These are phyloP conservation scores for Lumbricus terrestris DNA, from an alignment of 2,888 invertebrate species.

Conservation along the genomic window DNA sequence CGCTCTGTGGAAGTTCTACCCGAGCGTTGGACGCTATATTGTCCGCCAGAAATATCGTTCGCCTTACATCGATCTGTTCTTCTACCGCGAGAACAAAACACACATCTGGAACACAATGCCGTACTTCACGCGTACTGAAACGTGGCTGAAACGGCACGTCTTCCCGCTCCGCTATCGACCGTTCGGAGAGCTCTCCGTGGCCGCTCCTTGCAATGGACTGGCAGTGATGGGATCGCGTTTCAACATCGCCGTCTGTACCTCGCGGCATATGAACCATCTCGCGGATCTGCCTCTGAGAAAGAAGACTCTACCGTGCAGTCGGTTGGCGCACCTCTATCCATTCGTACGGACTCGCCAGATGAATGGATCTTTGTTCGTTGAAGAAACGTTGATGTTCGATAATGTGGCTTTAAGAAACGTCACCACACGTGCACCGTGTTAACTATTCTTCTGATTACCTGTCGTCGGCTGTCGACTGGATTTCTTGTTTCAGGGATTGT, in stretches of 20 bases:
- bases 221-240: slow-evolving; percentile 31
- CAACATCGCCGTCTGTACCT: neutral
- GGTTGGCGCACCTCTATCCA: slow-evolving; percentile 16
- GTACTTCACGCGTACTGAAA: slow-evolving; percentile 5
- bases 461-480: neutral
- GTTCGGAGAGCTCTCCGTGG: slow-evolving; percentile 33
- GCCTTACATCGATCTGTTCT: slow-evolving; percentile 47
- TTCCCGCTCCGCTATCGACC: slow-evolving; percentile 37
- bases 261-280: neutral
- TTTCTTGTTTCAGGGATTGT: neutral
- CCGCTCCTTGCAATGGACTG: slow-evolving; percentile 34
- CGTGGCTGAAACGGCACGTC: slow-evolving; percentile 29
- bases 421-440: neutral
- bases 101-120: slow-evolving; percentile 41
- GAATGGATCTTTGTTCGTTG: neutral
- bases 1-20: slow-evolving; percentile 44
- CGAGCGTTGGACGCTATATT: slow-evolving; percentile 29
- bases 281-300: neutral
- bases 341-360: neutral
- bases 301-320: neutral
- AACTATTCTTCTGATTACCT: no score
- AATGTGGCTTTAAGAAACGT: neutral
- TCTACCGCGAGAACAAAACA: slow-evolving; percentile 42
- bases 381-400: neutral
- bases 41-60: slow-evolving; percentile 41